Evolutionary conservation across 1,140 invertebrate species (phyloP).

Genomic region (Muscidifurax raptorellus): DNA sequence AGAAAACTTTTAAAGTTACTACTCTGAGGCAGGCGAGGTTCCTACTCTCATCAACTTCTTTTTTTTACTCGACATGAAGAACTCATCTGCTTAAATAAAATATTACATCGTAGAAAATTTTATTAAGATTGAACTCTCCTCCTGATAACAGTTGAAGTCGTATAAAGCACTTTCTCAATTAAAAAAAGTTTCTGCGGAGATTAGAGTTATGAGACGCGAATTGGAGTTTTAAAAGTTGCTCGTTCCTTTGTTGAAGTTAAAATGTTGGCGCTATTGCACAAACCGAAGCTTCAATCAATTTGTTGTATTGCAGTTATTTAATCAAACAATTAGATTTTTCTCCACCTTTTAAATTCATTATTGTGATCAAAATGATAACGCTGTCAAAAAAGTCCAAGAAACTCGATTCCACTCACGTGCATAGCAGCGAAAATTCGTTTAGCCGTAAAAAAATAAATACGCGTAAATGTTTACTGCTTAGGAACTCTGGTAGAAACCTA

Average conservation of each 20-base stretch:
- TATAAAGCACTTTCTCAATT: not conserved
- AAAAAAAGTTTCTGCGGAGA: not conserved
- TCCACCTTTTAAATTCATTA: not conserved
- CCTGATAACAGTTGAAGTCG: not conserved
- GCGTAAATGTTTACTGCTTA: no score
- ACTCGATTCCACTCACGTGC: not conserved
- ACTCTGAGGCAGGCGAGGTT: not conserved
- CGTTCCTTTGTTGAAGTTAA: not conserved
- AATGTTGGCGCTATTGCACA: no score
- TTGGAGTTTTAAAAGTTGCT: not conserved
- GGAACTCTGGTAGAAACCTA: no score
- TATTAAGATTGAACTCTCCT: conserved; percentile 13
- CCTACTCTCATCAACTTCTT: not conserved
- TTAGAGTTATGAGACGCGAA: no score
- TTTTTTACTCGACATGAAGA: not conserved
- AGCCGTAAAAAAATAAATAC: no score
- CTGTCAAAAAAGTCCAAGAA: not conserved
- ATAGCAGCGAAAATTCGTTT: no score
- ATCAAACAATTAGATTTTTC: not conserved
- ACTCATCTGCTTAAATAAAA: conserved; percentile 26
- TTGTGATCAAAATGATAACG: no score
- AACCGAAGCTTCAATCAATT: not conserved
- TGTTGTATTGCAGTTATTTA: not conserved
- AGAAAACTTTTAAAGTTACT: conserved; percentile 15
- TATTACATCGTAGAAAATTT: conserved; percentile 17